phyloP scores from a whole-genome alignment of 2,888 invertebrate genomes.

The Nysson spinosus region DNA sequence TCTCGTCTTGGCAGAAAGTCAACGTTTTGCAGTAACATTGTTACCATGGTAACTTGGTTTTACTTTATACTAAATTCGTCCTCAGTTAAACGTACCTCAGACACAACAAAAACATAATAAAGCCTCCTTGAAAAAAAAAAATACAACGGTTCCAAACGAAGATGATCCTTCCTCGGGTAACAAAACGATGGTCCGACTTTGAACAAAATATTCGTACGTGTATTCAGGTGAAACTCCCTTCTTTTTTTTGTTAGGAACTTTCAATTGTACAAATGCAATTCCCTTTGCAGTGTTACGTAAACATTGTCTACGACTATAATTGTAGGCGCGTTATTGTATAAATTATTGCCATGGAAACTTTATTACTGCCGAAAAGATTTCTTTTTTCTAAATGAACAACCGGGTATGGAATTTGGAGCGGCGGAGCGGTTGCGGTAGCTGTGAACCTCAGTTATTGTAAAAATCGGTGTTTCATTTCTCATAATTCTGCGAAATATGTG shows the following conservation, averaged over 20 bases:
- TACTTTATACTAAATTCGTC: slow-evolving; percentile 17
- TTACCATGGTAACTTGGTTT: slow-evolving; percentile 57
- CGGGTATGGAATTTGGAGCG: slow-evolving; percentile 47
- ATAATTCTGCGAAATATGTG: slow-evolving; percentile 31
- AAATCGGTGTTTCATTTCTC: slow-evolving; percentile 9
- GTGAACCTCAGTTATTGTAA: slow-evolving; percentile 27
- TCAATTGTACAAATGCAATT: slow-evolving; percentile 59
- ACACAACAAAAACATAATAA: slow-evolving; percentile 7
- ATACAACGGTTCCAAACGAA: slow-evolving; percentile 7
- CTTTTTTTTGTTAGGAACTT: slow-evolving; percentile 56
- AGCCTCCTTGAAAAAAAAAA: too few species aligned
- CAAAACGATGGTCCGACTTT: too few species aligned
- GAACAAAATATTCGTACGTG: slow-evolving; percentile 29
- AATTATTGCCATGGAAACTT: slow-evolving; percentile 61
- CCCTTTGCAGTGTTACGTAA: slow-evolving; percentile 48
- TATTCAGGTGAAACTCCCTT: slow-evolving; percentile 30
- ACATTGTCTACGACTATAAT: slow-evolving; percentile 36
- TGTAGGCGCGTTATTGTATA: slow-evolving; percentile 44
- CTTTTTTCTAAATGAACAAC: slow-evolving; percentile 43
- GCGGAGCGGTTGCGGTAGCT: slow-evolving; percentile 55
- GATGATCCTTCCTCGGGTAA: too few species aligned
- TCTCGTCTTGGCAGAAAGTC: slow-evolving; percentile 34
- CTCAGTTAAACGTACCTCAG: slow-evolving; percentile 13
- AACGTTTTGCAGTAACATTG: slow-evolving; percentile 59
- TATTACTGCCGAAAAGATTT: slow-evolving; percentile 60